Conservation (phyloP, 2,888 invertebrate genomes). For the Omphaloscelis lunosa region DNA sequence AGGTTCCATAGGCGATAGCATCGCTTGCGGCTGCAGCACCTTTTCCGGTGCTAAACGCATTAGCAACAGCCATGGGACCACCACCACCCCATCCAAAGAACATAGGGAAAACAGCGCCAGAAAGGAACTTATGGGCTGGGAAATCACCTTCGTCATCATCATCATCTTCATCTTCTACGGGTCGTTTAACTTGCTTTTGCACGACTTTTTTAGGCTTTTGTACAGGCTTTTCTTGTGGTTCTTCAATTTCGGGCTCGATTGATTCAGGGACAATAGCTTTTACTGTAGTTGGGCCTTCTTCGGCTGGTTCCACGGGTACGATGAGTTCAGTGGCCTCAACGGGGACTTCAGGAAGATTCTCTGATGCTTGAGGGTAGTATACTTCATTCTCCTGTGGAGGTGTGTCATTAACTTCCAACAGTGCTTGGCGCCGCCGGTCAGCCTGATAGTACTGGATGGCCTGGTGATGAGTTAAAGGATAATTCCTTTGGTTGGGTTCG, state of each 20-base stretch:
- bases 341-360: constrained; percentile 69
- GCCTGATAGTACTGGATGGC: constrained; percentile 82
- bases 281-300: constrained; percentile 75
- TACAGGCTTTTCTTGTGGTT: constrained; percentile 77
- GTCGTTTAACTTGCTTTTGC: constrained; percentile 77
- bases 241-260: constrained; percentile 79
- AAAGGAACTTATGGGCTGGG: constrained; percentile 81
- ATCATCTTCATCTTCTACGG: constrained; percentile 78
- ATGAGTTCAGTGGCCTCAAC: constrained; percentile 77
- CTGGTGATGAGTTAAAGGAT: constrained; percentile 64
- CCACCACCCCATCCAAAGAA: constrained; percentile 89
- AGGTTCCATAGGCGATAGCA: constrained; percentile 93
- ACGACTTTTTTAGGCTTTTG: constrained; percentile 78
- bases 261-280: constrained; percentile 78
- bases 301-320: constrained; percentile 78
- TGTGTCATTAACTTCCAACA: constrained; percentile 76
- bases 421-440: constrained; percentile 83
- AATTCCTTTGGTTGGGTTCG: constrained; percentile 67
- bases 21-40: constrained; percentile 93
- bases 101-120: constrained; percentile 92
- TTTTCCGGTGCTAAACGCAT: constrained; percentile 93
- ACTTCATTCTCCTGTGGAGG: constrained; percentile 85
- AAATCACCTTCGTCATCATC: constrained; percentile 89
- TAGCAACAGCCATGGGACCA: constrained; percentile 93
- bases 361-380: constrained; percentile 77